Conservation (phyloP, 2,797 vertebrate genomes). For the Pangasius larnaudii region DNA sequence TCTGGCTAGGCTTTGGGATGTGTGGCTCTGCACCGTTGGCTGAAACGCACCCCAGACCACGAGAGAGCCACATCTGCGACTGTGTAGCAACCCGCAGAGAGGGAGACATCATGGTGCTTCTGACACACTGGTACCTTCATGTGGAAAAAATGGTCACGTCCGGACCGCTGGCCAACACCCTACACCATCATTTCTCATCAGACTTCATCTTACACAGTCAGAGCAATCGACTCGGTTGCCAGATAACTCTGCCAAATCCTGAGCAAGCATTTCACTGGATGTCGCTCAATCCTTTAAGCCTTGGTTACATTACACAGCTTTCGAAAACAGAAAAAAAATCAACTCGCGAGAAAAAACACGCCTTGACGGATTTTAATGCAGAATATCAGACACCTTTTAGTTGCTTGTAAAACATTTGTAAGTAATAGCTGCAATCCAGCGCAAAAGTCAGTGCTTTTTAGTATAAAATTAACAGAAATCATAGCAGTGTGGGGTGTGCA, state of each 20-base stretch:
- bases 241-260: background rate
- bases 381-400: background rate
- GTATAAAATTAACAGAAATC: background rate
- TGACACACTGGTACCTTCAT: no score
- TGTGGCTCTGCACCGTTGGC: background rate
- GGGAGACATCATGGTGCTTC: background rate
- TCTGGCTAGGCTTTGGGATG: background rate
- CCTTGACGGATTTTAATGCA: background rate
- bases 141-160: background rate
- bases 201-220: background rate
- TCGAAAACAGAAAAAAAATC: background rate
- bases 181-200: background rate
- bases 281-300: slow-evolving; percentile 7
- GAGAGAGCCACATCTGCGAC: background rate
- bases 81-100: background rate
- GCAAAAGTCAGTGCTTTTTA: background rate
- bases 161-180: background rate
- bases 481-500: background rate
- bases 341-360: background rate
- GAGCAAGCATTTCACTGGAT: background rate
- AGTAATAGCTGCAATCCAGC: background rate
- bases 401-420: background rate
- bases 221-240: background rate
- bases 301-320: background rate
- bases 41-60: background rate